Percentiles rank a stretch among this genome's conserved stretches.
Evolutionary conservation across 2,888 invertebrate species (phyloP).

Genomic region (Sericinus montela): DNA sequence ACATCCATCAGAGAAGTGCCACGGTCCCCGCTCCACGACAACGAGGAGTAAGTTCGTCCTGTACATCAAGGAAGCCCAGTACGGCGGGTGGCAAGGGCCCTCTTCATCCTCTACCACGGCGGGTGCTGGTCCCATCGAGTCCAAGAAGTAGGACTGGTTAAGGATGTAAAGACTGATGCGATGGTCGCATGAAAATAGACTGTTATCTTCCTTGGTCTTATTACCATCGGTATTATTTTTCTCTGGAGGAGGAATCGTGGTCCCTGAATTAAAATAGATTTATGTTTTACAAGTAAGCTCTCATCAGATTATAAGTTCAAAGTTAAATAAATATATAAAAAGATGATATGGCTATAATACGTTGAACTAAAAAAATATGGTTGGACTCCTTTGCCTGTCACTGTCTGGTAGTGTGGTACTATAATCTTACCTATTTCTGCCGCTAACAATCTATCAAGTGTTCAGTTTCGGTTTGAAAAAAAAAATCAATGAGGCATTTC

Average conservation of each 20-base stretch:
- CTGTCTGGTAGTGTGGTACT: no score
- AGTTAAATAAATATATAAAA: no score
- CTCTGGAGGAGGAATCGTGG: conserved; percentile 35
- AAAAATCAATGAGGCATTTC: no score
- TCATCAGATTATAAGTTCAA: no score
- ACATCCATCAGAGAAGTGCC: conserved; percentile 39
- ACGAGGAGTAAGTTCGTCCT: conserved; percentile 89
- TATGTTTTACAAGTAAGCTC: no score
- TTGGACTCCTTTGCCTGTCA: no score
- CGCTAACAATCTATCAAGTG: no score
- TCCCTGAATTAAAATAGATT: conserved; percentile 7
- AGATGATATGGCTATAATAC: no score
- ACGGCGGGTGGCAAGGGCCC: conserved; percentile 63
- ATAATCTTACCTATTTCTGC: no score
- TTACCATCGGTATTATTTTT: conserved; percentile 37
- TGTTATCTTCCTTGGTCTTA: conserved; percentile 61
- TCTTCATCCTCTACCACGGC: conserved; percentile 46
- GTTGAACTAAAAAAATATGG: no score
- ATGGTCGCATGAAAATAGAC: conserved; percentile 85
- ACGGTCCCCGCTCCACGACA: conserved; percentile 79
- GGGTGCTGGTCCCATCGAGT: conserved; percentile 46
- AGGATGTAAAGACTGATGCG: conserved; percentile 84
- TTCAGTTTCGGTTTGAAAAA: no score
- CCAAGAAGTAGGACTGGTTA: conserved; percentile 77
- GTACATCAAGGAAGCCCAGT: conserved; percentile 85